Conservation (phyloP, 2,888 invertebrate species). For the Campaea margaritaria region DNA sequence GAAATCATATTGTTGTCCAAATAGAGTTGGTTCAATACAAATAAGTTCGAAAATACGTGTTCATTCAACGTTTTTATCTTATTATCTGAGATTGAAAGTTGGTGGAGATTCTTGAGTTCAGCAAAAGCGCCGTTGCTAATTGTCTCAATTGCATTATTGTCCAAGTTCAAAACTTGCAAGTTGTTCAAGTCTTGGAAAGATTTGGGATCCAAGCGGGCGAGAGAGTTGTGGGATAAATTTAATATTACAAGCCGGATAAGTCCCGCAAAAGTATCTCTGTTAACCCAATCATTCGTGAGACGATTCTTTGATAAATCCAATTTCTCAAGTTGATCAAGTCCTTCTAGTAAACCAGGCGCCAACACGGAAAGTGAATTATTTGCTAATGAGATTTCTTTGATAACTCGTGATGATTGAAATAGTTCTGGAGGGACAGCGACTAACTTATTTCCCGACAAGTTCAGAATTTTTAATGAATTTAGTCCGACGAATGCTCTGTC, state of each 20-base stretch:
- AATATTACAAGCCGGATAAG: conserved; percentile 89
- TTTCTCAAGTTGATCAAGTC: conserved; percentile 89
- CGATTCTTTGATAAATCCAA: conserved; percentile 91
- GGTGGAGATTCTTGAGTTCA: conserved; percentile 90
- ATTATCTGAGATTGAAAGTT: conserved; percentile 90
- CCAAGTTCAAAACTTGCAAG: conserved; percentile 90
- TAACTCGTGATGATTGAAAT: conserved; percentile 89
- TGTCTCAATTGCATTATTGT: conserved; percentile 89
- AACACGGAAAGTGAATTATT: conserved; percentile 92
- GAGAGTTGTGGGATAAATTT: conserved; percentile 89
- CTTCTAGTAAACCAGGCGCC: conserved; percentile 90
- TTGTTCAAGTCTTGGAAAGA: conserved; percentile 91
- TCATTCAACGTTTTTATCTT: conserved; percentile 88
- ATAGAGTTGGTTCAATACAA: conserved; percentile 89
- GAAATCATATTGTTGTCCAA: conserved; percentile 90
- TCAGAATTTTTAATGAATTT: conserved; percentile 88
- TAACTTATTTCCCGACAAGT: conserved; percentile 92
- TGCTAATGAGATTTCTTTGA: conserved; percentile 89
- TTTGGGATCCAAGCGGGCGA: conserved; percentile 89
- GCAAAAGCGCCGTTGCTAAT: conserved; percentile 90
- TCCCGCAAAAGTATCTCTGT: conserved; percentile 90
- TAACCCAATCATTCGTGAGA: conserved; percentile 90
- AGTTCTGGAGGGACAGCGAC: conserved; percentile 92
- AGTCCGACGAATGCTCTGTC: conserved; percentile 91
- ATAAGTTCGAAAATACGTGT: conserved; percentile 89